phyloP scores from a whole-genome alignment of 2,888 invertebrate species.

The Zonitis immaculata region DNA sequence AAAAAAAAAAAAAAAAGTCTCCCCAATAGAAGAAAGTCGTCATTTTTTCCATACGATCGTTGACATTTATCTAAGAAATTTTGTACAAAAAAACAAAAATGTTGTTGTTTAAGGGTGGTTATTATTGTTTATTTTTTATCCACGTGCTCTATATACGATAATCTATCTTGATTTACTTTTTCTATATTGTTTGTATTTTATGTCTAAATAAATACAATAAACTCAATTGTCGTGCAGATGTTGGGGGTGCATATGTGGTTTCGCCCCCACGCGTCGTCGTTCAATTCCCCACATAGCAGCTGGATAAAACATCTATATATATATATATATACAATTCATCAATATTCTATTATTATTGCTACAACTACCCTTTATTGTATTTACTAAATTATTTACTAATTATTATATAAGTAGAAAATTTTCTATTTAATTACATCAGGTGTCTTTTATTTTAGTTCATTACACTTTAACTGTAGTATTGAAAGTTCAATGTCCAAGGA shows the following conservation, averaged over 20 bases:
- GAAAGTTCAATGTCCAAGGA: slow-evolving; percentile 33
- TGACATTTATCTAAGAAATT: background rate
- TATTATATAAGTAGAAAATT: too few relatives aligned
- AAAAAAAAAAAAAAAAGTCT: too few relatives aligned
- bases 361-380: too few relatives aligned
- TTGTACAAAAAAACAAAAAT: background rate
- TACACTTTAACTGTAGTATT: slow-evolving; percentile 32
- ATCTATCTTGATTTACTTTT: background rate
- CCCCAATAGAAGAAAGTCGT: too few relatives aligned
- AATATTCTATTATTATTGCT: too few relatives aligned
- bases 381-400: too few relatives aligned
- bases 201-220: background rate
- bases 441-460: slow-evolving; percentile 25
- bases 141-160: background rate
- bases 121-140: background rate
- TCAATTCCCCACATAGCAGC: slow-evolving; percentile 15
- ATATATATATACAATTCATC: too few relatives aligned
- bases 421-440: background rate
- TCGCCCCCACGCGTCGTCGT: slow-evolving; percentile 18
- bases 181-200: background rate
- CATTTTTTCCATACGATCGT: background rate
- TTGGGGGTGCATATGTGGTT: slow-evolving; percentile 8
- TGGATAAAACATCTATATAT: slow-evolving; percentile 8
- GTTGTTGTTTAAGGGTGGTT: too few relatives aligned
- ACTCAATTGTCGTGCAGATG: slow-evolving; percentile 13